Evolutionary conservation across 2,888 invertebrate genomes (phyloP), one percentile per base, ranked within the genome.

Genomic region (Notocelia uddmanniana): DNA sequence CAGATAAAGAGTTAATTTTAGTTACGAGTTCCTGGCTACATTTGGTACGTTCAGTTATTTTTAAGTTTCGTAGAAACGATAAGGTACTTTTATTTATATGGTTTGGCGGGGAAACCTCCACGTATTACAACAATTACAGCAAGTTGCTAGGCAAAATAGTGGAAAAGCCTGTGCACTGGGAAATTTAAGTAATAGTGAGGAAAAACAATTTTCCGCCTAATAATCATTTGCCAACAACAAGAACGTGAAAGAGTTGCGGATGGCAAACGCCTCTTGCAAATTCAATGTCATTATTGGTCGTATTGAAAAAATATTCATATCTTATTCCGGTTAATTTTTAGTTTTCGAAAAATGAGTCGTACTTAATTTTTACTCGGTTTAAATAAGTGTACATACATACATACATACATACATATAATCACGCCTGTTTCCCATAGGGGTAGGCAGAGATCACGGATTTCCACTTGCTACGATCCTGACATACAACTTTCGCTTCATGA

Each of bases 151-250:
- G n/a, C 34, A 18, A 60, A 55, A 48, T 55, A 52, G 59, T 41
- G 50, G 52, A 37, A 23, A 60, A 26, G 60, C 60, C 18, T 52
- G 41, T 60, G 60, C 52, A 59, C 45, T 19, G n/a, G 26, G 52
- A n/a, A 52, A 59, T 50, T 31, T 21, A 68, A 9, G 37, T 45
- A 19, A 55, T 21, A 31, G 34, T 5, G 37, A 23, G 60, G 73
- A 34, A 64, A 45, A 67, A 57, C 50, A 66, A 69, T 73, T 69
- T 73, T 63, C 52, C 59, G 54, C 66, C 66, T 21, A 73, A 67
- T 67, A 69, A 37, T 41, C 21, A 81, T 79, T 79, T 76, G 74
- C 77, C 82, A 84, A 83, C 84, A 84, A 83, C 84, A 85, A 86
- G 84, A 83, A 83, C 84, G 79, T 76, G 69, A 73, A 77, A 60